A percentile compares a stretch with the other conserved stretches of the same genome.
phyloP scores from a whole-genome alignment of 2,888 invertebrate genomes.

The Brassicogethes aeneus region DNA sequence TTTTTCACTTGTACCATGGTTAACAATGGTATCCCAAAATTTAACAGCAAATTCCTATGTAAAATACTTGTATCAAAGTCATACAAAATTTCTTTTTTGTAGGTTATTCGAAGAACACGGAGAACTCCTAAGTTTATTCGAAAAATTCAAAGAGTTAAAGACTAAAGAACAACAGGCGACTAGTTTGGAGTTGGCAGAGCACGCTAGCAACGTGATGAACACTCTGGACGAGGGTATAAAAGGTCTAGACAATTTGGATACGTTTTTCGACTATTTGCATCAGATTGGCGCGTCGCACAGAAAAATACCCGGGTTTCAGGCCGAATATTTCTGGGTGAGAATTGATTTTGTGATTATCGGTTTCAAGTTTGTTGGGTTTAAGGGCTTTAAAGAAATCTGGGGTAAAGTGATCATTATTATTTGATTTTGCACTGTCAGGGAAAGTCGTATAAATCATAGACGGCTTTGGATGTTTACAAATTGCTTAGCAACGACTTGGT shows the following conservation, averaged over 20 bases:
- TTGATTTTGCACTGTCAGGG: too few species aligned
- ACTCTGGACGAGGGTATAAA: constrained; percentile 84
- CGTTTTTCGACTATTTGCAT: constrained; percentile 72
- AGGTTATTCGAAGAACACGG: constrained; percentile 82
- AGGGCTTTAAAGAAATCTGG: too few species aligned
- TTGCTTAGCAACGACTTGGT: not conserved
- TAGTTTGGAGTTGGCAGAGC: constrained; percentile 76
- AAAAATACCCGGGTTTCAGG: constrained; percentile 76
- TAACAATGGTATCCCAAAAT: too few species aligned
- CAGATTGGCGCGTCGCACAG: constrained; percentile 77
- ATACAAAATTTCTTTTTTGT: constrained; percentile 36
- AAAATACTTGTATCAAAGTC: too few species aligned
- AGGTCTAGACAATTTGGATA: constrained; percentile 75
- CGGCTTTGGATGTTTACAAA: too few species aligned
- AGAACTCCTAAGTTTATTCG: constrained; percentile 69
- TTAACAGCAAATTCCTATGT: too few species aligned
- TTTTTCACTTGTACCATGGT: too few species aligned
- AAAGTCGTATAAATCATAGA: too few species aligned
- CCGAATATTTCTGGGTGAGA: constrained; percentile 82
- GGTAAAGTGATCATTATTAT: too few species aligned
- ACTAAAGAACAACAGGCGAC: constrained; percentile 73
- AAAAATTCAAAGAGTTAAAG: constrained; percentile 68
- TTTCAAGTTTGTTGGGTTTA: too few species aligned
- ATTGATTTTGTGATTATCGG: too few species aligned
- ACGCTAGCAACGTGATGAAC: constrained; percentile 83